These are phyloP conservation scores for Portunus trituberculatus DNA, from an alignment of 1,140 invertebrate genomes.

Conservation along the genomic window DNA sequence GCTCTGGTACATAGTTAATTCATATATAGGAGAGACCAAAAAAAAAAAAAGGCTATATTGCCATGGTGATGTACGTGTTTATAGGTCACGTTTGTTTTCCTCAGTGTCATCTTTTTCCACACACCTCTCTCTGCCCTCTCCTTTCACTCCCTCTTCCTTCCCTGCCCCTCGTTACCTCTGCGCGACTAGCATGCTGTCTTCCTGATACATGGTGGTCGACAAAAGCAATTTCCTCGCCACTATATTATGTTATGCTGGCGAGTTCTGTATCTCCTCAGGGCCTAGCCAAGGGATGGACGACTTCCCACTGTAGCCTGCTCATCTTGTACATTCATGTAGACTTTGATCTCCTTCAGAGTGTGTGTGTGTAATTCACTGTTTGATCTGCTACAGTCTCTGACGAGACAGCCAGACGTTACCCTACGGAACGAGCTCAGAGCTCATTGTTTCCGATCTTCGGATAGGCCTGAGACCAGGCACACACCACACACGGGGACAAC, in stretches of 20 bases:
- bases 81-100: background rate
- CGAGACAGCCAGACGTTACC: too few species aligned
- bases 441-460: too few species aligned
- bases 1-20: background rate
- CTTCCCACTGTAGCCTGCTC: background rate
- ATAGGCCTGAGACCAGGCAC: too few species aligned
- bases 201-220: background rate
- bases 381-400: too few species aligned
- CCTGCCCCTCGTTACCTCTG: background rate
- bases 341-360: background rate
- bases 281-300: background rate
- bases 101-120: background rate
- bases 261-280: background rate
- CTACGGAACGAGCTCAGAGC: too few species aligned
- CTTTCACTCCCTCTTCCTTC: background rate
- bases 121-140: background rate
- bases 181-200: background rate
- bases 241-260: too few species aligned
- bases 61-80: background rate
- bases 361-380: too few species aligned
- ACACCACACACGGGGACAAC: too few species aligned
- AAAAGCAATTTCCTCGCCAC: background rate
- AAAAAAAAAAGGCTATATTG: background rate
- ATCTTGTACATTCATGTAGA: background rate
- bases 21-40: background rate